These are phyloP conservation scores for Melanitta fusca DNA, from an alignment of 2,797 vertebrate species.

Conservation along the genomic window DNA sequence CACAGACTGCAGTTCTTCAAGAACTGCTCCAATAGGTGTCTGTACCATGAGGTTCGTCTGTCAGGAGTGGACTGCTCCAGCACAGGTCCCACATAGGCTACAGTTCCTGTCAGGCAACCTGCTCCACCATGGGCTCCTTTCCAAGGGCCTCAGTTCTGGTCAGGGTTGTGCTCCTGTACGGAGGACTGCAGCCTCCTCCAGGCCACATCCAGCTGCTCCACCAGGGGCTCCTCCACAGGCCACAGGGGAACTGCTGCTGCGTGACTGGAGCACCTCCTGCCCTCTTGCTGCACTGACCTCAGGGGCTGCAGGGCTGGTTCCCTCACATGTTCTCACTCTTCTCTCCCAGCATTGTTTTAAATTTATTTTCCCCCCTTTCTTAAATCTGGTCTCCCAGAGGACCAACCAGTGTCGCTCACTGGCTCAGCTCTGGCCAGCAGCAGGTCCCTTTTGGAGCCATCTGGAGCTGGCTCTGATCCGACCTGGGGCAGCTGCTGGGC, in stretches of 20 bases:
- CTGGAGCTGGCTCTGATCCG: not conserved
- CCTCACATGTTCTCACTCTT: not conserved
- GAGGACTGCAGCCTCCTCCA: too few relatives aligned
- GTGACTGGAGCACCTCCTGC: too few relatives aligned
- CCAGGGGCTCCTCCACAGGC: not conserved
- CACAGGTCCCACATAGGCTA: not conserved
- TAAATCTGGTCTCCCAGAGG: not conserved
- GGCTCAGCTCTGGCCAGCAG: accelerated
- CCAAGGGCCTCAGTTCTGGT: not conserved
- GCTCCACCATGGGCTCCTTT: not conserved
- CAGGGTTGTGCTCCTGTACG: not conserved
- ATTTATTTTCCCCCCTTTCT: not conserved
- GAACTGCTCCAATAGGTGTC: accelerated
- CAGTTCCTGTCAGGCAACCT: too few relatives aligned
- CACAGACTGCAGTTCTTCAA: accelerated
- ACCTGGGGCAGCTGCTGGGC: not conserved
- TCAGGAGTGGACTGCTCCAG: not conserved
- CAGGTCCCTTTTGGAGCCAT: accelerated
- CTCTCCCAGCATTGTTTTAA: not conserved
- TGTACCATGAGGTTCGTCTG: not conserved
- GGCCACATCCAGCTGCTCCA: not conserved
- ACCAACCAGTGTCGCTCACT: accelerated
- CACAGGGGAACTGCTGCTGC: too few relatives aligned
- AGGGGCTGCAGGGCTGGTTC: not conserved
- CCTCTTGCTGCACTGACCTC: not conserved